Base-by-base conservation (phyloP, 2,797 vertebrate species). In the Onychomys arenicola region DNA sequence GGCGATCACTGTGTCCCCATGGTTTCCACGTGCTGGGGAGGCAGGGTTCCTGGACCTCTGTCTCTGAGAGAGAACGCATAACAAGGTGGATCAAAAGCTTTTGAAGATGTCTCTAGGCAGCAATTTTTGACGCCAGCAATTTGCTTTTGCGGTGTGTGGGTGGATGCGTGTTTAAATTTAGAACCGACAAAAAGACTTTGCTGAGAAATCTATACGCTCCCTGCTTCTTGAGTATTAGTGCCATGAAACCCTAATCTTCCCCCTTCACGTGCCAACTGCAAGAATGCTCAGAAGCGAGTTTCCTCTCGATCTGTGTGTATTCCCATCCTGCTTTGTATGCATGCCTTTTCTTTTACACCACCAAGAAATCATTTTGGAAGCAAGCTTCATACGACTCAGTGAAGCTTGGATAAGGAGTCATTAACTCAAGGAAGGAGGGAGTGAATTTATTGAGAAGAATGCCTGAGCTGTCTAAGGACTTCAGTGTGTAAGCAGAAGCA, bases 101-200 rank as follows among this genome's bases (percentile, higher is more conserved):
- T 46, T 52, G 27, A 89, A 90, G 76, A 90, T 73, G 77, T 94
- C 94, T 71, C 37, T 11, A 1, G 21, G 43, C 43, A 84, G 78
- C 87, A 63, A 89, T 29, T 52, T 52, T 52, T 52, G 52, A 59
- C 49, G 34, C 3, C 43, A 86, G 69, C 84, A 46, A 46, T 77
- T 90, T 90, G 84, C 63, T 84, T 67, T 80, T 7, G 80, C 32
- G 40, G 49, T 11, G 84, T 67, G 90, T 46, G 83, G 91, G 89
- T 40, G 46, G 88, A 37, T 12, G 37, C 27, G 21, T 34, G 76
- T 95, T 97, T 96, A 95, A 95, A 95, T 94, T 96, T 92, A 95
- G 96, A 88, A 87, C 71, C 13, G 34, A 63, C 43, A 63, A 59
- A 91, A 93, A 89, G 67, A 63, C 69, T 92, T 86, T 84, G 82